Base-by-base conservation (phyloP, 53 echinoderm and acorn worm genomes). In the Echinarachnius parma region DNA sequence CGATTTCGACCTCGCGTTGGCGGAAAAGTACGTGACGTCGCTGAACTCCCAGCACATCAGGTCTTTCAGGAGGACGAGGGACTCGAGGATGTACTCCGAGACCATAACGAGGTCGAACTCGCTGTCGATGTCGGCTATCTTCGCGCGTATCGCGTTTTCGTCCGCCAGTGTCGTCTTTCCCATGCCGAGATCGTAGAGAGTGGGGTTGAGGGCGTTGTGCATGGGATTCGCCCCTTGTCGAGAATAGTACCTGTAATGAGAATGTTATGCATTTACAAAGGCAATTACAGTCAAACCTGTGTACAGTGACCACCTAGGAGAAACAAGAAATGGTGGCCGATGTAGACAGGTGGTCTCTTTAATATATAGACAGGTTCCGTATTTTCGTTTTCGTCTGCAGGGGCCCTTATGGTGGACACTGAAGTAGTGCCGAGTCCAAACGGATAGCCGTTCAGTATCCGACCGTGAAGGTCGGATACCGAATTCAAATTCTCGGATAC, bases 31-130 rank as follows among this genome's bases (percentile, higher is more conserved):
- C 2, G 67, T 66, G 47, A 91, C 50, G 22, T 91, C 92, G 0
- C 62, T 75, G 0, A 84, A 76, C 28, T 53, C 61, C 93, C 93
- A 92, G 46, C 93, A 92, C 79, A 89, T 69, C 36, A 85, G 18
- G 42, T 92, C 89, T 52, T 89, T 92, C 35, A 92, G 48, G 2
- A 92, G 46, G 24, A 92, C 62, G 28, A 92, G 35, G 0, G 89
- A 92, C 66, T 92, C 88, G 30, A 71, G 28, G 9, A 89, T 59
- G 53, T 89, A 53, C 29, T 92, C 93, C 3, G 86, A 62, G 20
- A 92, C 64, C 34, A 92, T 45, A 21, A 92, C 77, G 13, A 89
- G 56, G 28, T 84, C 80, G 21, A 92, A 92, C 2, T 84, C 53
- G 5, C 48, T 23, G n/a, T 82, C 88, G 4, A 92, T 60, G 64